Conservation (phyloP, 2,888 invertebrate species). For the Diarsia mendica region DNA sequence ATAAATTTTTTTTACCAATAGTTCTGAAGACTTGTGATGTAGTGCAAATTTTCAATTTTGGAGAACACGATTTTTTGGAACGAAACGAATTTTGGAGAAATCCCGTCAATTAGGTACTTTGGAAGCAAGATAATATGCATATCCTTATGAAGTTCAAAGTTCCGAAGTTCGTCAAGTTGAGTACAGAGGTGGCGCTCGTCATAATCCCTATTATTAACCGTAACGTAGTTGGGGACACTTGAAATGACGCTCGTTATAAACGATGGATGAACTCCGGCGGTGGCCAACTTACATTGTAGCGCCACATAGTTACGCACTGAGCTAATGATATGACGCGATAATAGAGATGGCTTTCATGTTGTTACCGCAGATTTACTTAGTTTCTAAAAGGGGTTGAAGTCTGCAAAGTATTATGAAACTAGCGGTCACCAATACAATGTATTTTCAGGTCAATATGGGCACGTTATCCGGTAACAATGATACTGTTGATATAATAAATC, state of each 20-base stretch:
- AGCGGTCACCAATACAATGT: neutral
- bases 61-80: neutral
- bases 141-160: conserved; percentile 33
- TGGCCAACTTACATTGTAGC: conserved; percentile 51
- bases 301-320: conserved; percentile 27
- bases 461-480: neutral
- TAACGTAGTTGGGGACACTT: conserved; percentile 63
- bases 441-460: neutral
- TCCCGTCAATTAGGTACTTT: neutral
- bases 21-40: neutral
- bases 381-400: neutral
- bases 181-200: conserved; percentile 33
- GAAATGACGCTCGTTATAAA: conserved; percentile 57
- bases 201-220: conserved; percentile 62
- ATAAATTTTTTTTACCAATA: neutral
- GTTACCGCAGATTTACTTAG: neutral
- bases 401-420: neutral
- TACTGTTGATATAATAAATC: neutral
- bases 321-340: conserved; percentile 42
- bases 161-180: conserved; percentile 32
- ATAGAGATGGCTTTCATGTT: conserved; percentile 34
- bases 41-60: neutral
- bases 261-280: conserved; percentile 56
- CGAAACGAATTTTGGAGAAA: no score
- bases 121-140: conserved; percentile 9